Percentiles rank a stretch among this genome's conserved stretches.
Conservation (phyloP, 2,888 invertebrate species). For the Papilio demoleus region DNA sequence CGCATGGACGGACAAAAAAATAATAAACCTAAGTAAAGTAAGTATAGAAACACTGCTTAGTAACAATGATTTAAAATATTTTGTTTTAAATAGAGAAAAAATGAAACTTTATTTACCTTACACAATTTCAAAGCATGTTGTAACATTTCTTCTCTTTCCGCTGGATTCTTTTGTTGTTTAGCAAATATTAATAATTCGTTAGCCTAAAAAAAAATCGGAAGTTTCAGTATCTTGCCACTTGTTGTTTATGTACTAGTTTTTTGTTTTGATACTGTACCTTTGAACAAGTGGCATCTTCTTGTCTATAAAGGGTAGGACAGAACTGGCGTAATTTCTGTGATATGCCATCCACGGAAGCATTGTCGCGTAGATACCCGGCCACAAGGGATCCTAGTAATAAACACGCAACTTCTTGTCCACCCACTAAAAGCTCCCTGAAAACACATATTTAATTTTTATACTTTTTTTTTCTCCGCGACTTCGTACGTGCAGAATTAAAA, state of each 20-base stretch:
- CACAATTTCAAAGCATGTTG: conserved; percentile 92
- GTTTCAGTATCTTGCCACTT: neutral
- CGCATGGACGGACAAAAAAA: too few relatives aligned
- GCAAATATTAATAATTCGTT: conserved; percentile 94
- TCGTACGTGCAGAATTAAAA: too few relatives aligned
- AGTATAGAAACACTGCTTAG: too few relatives aligned
- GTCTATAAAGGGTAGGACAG: conserved; percentile 96
- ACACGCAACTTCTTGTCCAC: conserved; percentile 86
- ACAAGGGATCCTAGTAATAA: conserved; percentile 93
- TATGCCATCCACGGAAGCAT: conserved; percentile 96
- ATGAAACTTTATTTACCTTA: conserved; percentile 79
- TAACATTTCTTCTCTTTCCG: conserved; percentile 90
- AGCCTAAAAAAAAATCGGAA: conserved; percentile 80
- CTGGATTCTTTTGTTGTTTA: conserved; percentile 87
- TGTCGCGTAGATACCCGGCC: conserved; percentile 96
- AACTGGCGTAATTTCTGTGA: conserved; percentile 93
- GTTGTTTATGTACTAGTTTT: neutral
- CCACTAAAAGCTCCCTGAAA: conserved; percentile 88
- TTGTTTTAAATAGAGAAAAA: neutral
- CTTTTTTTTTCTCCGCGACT: too few relatives aligned
- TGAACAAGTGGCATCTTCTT: conserved; percentile 97
- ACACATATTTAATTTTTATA: conserved; percentile 26
- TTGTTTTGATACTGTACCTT: conserved; percentile 86
- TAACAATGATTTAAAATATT: too few relatives aligned
- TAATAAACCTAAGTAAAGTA: too few relatives aligned